Evolutionary conservation across 53 echinoderm and acorn worm species (phyloP).

Genomic region (Glandiceps talaboti): DNA sequence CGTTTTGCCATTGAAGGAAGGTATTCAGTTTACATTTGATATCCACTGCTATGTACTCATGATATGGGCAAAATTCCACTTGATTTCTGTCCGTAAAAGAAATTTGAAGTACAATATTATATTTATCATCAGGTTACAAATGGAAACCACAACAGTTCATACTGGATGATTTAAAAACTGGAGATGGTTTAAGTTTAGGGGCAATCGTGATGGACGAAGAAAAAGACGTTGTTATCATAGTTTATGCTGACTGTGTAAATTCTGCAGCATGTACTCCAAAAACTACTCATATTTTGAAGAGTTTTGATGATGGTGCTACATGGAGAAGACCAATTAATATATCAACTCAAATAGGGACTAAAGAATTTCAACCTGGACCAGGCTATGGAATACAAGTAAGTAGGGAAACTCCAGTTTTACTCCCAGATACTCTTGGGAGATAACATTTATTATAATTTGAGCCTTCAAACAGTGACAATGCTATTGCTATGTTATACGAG

Average conservation of each 20-base stretch:
- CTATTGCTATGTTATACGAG: too few relatives aligned
- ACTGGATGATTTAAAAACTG: conserved; percentile 70
- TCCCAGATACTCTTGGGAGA: too few relatives aligned
- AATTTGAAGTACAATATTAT: too few relatives aligned
- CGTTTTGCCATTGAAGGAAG: too few relatives aligned
- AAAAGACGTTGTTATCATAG: conserved; percentile 48
- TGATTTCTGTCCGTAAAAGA: too few relatives aligned
- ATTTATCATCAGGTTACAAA: conserved; percentile 37
- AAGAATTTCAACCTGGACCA: conserved; percentile 50
- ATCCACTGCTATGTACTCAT: too few relatives aligned
- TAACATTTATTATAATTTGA: too few relatives aligned
- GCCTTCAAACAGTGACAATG: too few relatives aligned
- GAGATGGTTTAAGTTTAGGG: conserved; percentile 82
- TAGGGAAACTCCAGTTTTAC: too few relatives aligned
- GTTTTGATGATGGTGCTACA: conserved; percentile 55
- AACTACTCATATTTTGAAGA: conserved; percentile 35
- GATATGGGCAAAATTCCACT: too few relatives aligned
- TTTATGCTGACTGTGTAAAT: conserved; percentile 50
- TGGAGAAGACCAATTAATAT: conserved; percentile 52
- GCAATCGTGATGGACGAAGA: conserved; percentile 60
- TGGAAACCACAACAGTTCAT: conserved; percentile 53
- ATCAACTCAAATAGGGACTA: conserved; percentile 25
- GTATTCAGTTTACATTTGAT: too few relatives aligned
- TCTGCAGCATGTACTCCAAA: conserved; percentile 30
- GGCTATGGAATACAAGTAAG: conserved; percentile 77